A percentile compares a stretch with the other conserved stretches of the same genome.
These are phyloP conservation scores for Meteorus cinctellus DNA, from an alignment of 2,888 invertebrate species.

Conservation along the genomic window DNA sequence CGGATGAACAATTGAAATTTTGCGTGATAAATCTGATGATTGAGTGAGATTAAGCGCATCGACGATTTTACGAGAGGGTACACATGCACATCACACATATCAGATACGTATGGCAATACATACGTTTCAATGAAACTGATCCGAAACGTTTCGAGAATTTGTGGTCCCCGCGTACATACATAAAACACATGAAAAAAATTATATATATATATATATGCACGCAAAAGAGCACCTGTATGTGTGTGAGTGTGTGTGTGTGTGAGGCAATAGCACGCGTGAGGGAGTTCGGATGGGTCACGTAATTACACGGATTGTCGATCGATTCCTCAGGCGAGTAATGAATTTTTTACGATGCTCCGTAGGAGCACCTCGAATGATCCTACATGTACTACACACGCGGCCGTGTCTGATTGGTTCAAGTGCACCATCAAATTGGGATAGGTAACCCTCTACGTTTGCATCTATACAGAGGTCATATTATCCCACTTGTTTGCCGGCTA, in stretches of 20 bases:
- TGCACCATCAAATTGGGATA: conserved; percentile 26
- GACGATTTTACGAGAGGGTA: conserved; percentile 12
- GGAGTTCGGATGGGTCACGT: conserved; percentile 58
- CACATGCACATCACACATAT: not conserved
- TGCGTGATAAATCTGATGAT: not conserved
- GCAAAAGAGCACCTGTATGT: not conserved
- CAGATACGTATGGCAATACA: not conserved
- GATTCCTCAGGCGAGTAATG: conserved; percentile 68
- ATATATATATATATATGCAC: not conserved
- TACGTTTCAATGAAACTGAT: conserved; percentile 3
- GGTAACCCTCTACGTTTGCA: conserved; percentile 7
- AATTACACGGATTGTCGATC: conserved; percentile 70
- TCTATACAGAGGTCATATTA: not conserved
- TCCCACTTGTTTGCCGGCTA: not conserved
- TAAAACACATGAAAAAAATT: conserved; percentile 25
- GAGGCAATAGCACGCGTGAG: conserved; percentile 14
- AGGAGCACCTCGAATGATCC: conserved; percentile 9
- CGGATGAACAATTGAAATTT: conserved; percentile 2
- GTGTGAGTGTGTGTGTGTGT: not conserved
- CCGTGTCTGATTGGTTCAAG: conserved; percentile 58
- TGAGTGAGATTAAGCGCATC: conserved; percentile 4
- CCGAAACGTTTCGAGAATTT: conserved; percentile 33
- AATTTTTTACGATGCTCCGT: conserved; percentile 68
- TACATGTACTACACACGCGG: not conserved
- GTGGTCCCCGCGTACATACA: not conserved